Percentiles rank a stretch among this genome's conserved stretches.
phyloP scores from a whole-genome alignment of 2,113 vertebrate species.

The Loxodonta africana region DNA sequence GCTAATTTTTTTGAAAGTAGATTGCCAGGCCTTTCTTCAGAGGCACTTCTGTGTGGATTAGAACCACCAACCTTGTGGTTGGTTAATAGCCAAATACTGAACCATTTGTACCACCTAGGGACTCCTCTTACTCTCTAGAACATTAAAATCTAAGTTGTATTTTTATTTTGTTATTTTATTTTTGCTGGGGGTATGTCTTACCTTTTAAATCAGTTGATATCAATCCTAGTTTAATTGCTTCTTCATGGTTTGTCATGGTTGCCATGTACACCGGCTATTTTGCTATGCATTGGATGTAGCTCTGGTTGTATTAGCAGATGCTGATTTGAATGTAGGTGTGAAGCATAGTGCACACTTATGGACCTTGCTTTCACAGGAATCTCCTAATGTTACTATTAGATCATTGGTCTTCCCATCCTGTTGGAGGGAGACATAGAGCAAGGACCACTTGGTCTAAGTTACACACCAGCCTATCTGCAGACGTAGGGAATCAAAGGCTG shows the following conservation, averaged over 20 bases:
- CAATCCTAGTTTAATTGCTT: not conserved
- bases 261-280: not conserved
- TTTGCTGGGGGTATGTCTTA: not conserved
- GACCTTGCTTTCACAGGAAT: not conserved
- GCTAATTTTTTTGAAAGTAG: too few relatives aligned
- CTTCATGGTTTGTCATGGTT: not conserved
- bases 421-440: not conserved
- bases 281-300: too few relatives aligned
- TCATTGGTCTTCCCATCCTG: not conserved
- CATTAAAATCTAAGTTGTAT: not conserved
- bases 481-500: not conserved
- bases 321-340: not conserved
- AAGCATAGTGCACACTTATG: rapidly evolving
- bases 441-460: not conserved
- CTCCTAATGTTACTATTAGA: not conserved
- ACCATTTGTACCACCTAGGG: too few relatives aligned
- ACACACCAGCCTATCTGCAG: not conserved
- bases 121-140: not conserved
- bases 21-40: too few relatives aligned
- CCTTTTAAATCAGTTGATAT: not conserved
- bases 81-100: too few relatives aligned
- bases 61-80: too few relatives aligned
- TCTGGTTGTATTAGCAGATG: not conserved
- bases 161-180: not conserved
- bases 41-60: too few relatives aligned